phyloP scores from a whole-genome alignment of 2,113 vertebrate genomes.

The Plestiodon gilberti region DNA sequence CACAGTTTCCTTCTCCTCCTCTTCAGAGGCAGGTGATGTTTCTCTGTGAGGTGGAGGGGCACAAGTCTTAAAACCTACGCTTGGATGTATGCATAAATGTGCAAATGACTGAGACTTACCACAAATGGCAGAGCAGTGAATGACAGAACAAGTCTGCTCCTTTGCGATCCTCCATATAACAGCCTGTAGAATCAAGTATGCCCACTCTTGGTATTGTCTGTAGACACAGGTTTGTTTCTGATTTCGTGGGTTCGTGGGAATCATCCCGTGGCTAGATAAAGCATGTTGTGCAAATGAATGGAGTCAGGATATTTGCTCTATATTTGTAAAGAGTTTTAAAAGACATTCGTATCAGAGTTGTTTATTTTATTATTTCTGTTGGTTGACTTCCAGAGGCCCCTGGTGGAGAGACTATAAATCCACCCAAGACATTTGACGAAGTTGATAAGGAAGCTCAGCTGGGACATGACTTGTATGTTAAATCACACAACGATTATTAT shows the following conservation, averaged over 20 bases:
- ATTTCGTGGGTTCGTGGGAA: no score
- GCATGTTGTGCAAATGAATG: neutral
- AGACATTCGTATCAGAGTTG: neutral
- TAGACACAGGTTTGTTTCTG: neutral
- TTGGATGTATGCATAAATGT: neutral
- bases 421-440: conserved; percentile 79
- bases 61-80: no score
- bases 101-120: neutral
- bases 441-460: conserved; percentile 76
- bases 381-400: conserved; percentile 59
- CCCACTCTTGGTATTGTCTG: neutral
- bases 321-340: neutral
- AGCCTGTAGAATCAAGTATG: neutral
- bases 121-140: no score
- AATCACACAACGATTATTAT: conserved; percentile 82
- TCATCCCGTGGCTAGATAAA: no score
- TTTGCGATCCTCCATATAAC: neutral
- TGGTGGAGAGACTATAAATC: conserved; percentile 79
- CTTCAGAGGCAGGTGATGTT: no score
- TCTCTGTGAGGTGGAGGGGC: no score
- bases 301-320: neutral
- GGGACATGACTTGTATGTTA: conserved; percentile 77
- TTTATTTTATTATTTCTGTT: conserved; percentile 1
- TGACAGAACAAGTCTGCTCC: neutral
- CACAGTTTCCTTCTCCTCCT: no score